These are phyloP conservation scores for Menura novaehollandiae DNA, from an alignment of 2,113 vertebrate species.

Conservation along the genomic window DNA sequence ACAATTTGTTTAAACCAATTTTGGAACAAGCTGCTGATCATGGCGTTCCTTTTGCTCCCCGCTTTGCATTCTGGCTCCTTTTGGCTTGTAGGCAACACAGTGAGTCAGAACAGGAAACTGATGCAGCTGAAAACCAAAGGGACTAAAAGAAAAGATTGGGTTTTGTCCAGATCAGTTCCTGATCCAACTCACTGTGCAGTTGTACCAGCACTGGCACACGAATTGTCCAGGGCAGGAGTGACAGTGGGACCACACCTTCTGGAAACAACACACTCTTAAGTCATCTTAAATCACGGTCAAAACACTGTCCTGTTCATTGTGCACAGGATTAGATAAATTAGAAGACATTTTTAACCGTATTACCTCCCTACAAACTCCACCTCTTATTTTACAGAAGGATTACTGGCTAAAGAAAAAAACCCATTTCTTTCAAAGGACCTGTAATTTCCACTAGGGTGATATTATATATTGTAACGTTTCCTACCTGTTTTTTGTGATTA, in stretches of 20 bases:
- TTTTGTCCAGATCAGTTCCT: background rate
- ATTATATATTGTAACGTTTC: background rate
- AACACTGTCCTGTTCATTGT: background rate
- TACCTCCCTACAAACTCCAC: background rate
- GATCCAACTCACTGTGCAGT: background rate
- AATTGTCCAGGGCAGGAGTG: background rate
- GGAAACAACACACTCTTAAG: background rate
- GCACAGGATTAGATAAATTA: background rate
- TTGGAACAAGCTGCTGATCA: background rate
- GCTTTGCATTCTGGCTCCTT: background rate
- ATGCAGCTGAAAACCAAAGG: constrained; percentile 33
- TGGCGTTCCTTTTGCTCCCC: background rate
- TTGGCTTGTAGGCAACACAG: background rate
- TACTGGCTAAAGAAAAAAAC: background rate
- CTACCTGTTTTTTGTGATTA: background rate
- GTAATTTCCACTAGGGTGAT: background rate
- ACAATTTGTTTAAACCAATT: background rate
- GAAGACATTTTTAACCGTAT: background rate
- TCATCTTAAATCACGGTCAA: background rate
- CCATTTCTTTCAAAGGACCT: background rate
- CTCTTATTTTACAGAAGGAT: background rate
- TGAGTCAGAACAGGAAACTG: constrained; percentile 48
- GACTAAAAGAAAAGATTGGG: background rate
- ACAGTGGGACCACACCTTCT: background rate
- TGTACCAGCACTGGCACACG: background rate